A percentile compares a stretch with the other conserved stretches of the same genome.
phyloP scores from a whole-genome alignment of 2,797 vertebrate genomes.

The Coregonus suidteri region DNA sequence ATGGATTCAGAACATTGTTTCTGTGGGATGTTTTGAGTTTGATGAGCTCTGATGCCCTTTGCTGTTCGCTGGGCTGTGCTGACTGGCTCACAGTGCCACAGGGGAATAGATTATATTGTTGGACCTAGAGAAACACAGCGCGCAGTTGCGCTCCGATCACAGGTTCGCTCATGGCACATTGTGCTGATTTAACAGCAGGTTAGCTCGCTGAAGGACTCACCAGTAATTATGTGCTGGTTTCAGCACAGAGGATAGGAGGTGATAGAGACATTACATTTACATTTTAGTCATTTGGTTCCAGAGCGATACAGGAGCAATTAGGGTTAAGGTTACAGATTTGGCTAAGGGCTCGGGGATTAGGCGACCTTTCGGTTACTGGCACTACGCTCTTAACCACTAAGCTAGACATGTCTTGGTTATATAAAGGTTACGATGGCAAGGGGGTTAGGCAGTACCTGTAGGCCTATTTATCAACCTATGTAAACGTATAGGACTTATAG shows the following conservation, averaged over 20 bases:
- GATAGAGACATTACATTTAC: no score
- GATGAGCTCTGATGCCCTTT: conserved; percentile 61
- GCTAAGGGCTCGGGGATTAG: no score
- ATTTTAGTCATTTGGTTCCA: no score
- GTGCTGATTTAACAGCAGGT: conserved; percentile 54
- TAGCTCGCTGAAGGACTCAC: conserved; percentile 39
- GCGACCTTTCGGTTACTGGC: no score
- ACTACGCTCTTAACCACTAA: no score
- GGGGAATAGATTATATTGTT: conserved; percentile 64
- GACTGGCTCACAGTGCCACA: conserved; percentile 47
- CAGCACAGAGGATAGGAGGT: conserved; percentile 11
- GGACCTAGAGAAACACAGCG: conserved; percentile 47
- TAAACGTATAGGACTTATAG: not conserved
- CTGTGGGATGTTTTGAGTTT: conserved; percentile 61
- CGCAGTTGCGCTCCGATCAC: conserved; percentile 33
- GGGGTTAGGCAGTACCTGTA: not conserved
- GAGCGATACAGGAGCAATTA: no score
- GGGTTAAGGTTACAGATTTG: no score
- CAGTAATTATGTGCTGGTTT: conserved; percentile 44
- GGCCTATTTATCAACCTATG: not conserved
- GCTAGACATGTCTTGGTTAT: conserved; percentile 2
- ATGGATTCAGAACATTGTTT: conserved; percentile 53
- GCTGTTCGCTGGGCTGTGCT: conserved; percentile 40
- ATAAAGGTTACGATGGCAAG: not conserved
- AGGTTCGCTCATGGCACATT: conserved; percentile 45